Percentiles rank a stretch among this genome's conserved stretches.
Evolutionary conservation across 2,797 vertebrate species (phyloP).

Genomic region (Rhinatrema bivittatum): DNA sequence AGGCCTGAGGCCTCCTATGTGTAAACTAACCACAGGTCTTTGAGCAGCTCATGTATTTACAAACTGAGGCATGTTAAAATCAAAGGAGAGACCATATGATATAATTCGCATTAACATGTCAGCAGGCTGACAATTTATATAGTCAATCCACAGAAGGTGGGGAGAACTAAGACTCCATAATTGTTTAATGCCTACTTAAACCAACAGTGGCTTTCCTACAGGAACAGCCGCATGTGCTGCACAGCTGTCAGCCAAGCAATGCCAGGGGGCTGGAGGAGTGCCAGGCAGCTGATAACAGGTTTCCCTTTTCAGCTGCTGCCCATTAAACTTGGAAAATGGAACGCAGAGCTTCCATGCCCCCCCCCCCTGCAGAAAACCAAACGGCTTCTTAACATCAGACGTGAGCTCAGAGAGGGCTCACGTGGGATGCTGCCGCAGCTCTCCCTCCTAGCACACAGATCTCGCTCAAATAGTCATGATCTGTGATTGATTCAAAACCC

Average conservation of each 20-base stretch:
- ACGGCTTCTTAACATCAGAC: too few species aligned
- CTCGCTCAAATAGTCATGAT: too few species aligned
- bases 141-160: conserved; percentile 70
- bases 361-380: too few species aligned
- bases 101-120: conserved; percentile 96
- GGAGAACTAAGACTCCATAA: conserved; percentile 62
- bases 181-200: conserved; percentile 70
- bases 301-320: conserved; percentile 28
- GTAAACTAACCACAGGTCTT: conserved; percentile 96
- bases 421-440: not conserved
- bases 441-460: too few species aligned
- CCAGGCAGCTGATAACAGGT: conserved; percentile 40
- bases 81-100: conserved; percentile 99
- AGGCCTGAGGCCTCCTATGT: conserved; percentile 79
- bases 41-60: conserved; percentile 97
- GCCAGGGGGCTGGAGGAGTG: conserved; percentile 31
- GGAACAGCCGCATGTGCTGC: conserved; percentile 27
- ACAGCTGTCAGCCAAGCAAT: conserved; percentile 40
- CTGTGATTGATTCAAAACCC: too few species aligned
- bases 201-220: conserved; percentile 52
- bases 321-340: conserved; percentile 5
- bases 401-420: too few species aligned
- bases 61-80: conserved; percentile 96
- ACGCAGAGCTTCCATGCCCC: too few species aligned
- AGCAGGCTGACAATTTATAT: conserved; percentile 91